phyloP scores from a whole-genome alignment of 2,888 invertebrate genomes.

The Globia sparganii region DNA sequence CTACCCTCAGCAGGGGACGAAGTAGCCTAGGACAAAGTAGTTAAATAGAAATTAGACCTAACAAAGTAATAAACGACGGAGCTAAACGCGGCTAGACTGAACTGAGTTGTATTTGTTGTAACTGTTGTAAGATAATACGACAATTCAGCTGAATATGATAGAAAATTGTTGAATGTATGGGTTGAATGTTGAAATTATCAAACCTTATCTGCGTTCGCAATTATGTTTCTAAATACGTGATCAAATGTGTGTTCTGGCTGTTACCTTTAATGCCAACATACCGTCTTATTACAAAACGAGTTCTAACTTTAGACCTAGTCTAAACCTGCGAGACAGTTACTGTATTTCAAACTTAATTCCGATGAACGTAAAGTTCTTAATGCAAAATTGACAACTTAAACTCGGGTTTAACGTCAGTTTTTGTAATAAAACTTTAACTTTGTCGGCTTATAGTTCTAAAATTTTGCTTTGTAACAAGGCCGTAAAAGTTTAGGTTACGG shows the following conservation, averaged over 20 bases:
- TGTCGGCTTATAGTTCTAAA: not conserved
- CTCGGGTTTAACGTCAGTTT: too few relatives aligned
- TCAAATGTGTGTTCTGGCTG: not conserved
- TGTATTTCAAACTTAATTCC: too few relatives aligned
- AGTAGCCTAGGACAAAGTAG: slow-evolving; percentile 34
- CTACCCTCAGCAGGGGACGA: slow-evolving; percentile 29
- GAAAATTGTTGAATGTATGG: not conserved
- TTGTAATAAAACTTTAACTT: too few relatives aligned
- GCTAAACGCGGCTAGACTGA: slow-evolving; percentile 13
- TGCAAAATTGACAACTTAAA: too few relatives aligned
- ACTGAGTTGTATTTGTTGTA: slow-evolving; percentile 2
- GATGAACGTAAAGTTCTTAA: too few relatives aligned
- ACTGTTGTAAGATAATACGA: not conserved
- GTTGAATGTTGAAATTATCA: not conserved
- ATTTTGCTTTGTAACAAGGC: not conserved
- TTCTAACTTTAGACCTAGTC: not conserved
- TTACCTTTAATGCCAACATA: not conserved
- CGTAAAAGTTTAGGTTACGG: not conserved
- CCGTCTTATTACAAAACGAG: not conserved
- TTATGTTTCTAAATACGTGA: not conserved
- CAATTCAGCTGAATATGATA: not conserved
- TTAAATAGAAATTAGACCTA: slow-evolving; percentile 52
- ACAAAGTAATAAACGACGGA: slow-evolving; percentile 36
- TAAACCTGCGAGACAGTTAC: not conserved
- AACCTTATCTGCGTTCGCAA: not conserved